Percentiles rank a stretch among this genome's conserved stretches.
phyloP scores from a whole-genome alignment of 2,113 vertebrate species.

The Callionymus lyra region DNA sequence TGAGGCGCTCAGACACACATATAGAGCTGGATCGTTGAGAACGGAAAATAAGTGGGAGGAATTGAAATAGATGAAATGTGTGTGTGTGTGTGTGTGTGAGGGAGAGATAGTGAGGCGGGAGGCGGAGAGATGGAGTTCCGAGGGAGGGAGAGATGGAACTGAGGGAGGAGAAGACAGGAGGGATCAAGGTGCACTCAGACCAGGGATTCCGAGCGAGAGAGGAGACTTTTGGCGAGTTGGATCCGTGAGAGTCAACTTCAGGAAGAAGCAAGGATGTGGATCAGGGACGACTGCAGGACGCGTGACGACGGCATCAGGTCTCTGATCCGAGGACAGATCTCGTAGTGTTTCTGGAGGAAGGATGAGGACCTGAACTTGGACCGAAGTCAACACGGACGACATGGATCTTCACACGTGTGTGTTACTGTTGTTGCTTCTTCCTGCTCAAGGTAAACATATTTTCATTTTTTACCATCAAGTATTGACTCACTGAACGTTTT shows the following conservation, averaged over 20 bases:
- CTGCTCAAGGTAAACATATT: conserved; percentile 47
- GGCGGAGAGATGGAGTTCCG: conserved; percentile 40
- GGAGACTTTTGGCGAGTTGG: conserved; percentile 27
- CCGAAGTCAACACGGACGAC: background rate
- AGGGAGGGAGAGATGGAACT: conserved; percentile 38
- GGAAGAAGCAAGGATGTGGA: conserved; percentile 16
- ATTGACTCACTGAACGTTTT: conserved; percentile 7
- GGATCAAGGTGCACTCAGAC: conserved; percentile 37
- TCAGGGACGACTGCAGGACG: conserved; percentile 19
- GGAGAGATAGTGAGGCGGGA: conserved; percentile 33
- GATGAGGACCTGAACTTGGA: conserved; percentile 1
- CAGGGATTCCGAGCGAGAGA: conserved; percentile 32
- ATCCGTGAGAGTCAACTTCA: conserved; percentile 16
- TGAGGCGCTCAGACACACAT: no score
- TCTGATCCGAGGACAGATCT: conserved; percentile 25
- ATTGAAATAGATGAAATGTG: conserved; percentile 32
- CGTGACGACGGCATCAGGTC: conserved; percentile 4
- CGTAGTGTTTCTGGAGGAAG: conserved; percentile 9
- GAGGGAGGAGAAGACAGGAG: conserved; percentile 33
- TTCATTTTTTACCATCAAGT: background rate
- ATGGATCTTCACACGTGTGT: conserved; percentile 47
- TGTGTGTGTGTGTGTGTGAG: conserved; percentile 15
- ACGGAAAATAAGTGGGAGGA: conserved; percentile 31
- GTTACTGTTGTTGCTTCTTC: conserved; percentile 39
- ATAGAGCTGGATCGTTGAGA: conserved; percentile 18